These are phyloP conservation scores for Euproctis similis DNA, from an alignment of 2,888 invertebrate species.

Conservation along the genomic window DNA sequence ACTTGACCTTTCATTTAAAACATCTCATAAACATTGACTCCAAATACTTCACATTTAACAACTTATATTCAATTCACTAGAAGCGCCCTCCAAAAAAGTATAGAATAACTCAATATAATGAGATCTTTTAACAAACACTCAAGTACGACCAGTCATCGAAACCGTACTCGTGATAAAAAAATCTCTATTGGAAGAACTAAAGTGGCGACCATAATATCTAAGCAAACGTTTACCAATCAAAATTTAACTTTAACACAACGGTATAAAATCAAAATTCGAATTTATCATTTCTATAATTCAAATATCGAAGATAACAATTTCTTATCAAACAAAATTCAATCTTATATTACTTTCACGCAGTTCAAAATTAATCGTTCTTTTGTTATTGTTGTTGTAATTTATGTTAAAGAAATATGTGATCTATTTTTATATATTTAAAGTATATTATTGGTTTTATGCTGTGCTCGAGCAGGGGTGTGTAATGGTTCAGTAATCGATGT, in stretches of 20 bases:
- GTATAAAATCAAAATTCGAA: neutral
- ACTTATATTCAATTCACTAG: constrained; percentile 5
- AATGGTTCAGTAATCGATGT: constrained; percentile 62
- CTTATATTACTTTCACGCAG: constrained; percentile 1
- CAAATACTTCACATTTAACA: constrained; percentile 9
- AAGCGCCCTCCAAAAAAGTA: constrained; percentile 22
- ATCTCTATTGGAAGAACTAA: constrained; percentile 35
- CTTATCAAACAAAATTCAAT: constrained; percentile 5
- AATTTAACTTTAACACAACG: neutral
- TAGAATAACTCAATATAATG: constrained; percentile 29
- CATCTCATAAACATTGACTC: constrained; percentile 1
- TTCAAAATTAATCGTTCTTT: constrained; percentile 3
- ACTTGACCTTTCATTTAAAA: constrained; percentile 6
- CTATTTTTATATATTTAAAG: constrained; percentile 9
- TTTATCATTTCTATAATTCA: neutral
- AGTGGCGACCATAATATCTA: constrained; percentile 6
- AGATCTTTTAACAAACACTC: constrained; percentile 18
- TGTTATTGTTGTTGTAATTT: neutral
- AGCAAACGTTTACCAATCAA: constrained; percentile 4
- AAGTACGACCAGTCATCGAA: constrained; percentile 29
- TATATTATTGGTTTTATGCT: constrained; percentile 17
- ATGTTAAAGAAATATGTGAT: constrained; percentile 6
- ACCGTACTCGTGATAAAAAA: constrained; percentile 40
- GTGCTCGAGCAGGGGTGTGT: constrained; percentile 16
- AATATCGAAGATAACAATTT: constrained; percentile 3